Percentiles rank a stretch among this genome's conserved stretches.
Conservation (phyloP, 2,113 vertebrate species). For the Arenaria interpres region DNA sequence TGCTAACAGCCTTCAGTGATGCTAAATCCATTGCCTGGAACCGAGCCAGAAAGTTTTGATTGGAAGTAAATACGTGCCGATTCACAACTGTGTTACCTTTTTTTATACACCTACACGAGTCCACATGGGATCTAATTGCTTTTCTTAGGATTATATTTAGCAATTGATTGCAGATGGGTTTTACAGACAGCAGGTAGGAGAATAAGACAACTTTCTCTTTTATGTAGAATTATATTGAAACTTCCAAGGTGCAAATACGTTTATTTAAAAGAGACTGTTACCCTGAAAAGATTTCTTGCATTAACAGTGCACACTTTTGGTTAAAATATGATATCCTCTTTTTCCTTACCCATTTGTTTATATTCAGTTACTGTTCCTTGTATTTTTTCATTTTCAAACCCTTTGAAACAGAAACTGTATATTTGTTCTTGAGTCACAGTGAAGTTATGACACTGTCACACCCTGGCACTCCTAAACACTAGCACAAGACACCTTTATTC, state of each 20-base stretch:
- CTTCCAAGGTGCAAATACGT: not conserved
- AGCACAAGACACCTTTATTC: not conserved
- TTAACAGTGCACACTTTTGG: not conserved
- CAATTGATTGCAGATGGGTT: not conserved
- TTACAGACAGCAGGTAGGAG: not conserved
- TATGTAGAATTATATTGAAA: not conserved
- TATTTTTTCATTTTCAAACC: not conserved
- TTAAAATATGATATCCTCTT: not conserved
- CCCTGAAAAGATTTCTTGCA: not conserved
- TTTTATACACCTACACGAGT: not conserved
- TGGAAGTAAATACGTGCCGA: not conserved
- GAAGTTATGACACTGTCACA: not conserved
- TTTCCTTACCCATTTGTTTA: not conserved
- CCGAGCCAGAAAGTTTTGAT: not conserved
- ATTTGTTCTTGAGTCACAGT: not conserved
- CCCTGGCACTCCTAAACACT: not conserved
- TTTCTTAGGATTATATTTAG: not conserved
- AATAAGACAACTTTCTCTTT: not conserved
- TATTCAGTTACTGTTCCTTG: not conserved
- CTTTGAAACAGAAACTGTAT: not conserved
- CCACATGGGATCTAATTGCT: not conserved
- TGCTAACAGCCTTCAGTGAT: not conserved
- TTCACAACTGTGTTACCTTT: not conserved
- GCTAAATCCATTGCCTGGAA: not conserved
- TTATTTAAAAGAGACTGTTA: not conserved